Base-by-base conservation (phyloP, 2,797 vertebrate species). In the Syndactyla subalaris region DNA sequence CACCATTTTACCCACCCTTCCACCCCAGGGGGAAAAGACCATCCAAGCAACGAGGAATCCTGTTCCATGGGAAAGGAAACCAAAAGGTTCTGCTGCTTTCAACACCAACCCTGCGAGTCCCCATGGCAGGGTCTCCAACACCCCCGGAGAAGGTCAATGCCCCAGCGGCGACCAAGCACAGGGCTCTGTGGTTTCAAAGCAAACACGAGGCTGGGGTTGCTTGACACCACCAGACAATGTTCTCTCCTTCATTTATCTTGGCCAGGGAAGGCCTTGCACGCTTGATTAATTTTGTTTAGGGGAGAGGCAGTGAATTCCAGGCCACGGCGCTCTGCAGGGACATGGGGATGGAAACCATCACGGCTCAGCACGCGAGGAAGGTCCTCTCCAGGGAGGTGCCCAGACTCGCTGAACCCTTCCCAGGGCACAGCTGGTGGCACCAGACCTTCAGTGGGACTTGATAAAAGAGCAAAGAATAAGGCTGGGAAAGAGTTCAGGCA, bases 401-500 rank as follows among this genome's bases (percentile, higher is more conserved):
- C 46, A 39, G 12, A 14, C 27, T 1, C 5, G 34, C 62, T 57
- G 72, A 68, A 3, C 68, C 63, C 43, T 92, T 68, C 85, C 59
- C 70, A 58, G 26, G 49, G 49, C 49, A 51, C 49, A 51, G 27
- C 49, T 51, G 49, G 26, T 62, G 41, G 7, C 88, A 84, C 66
- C 89, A 58, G 82, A 94, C 77, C 46, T 68, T 55, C 5, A 21
- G 39, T 17, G 19, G 72, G 19, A 38, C 61, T 74, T n/a, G 62
- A 11, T 45, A n/a, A 72, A 79, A 88, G 58, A 21, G 45, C 45
- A 21, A 45, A 45, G 45, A 21, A 21, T 45, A 12, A 45, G 32
- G 68, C 92, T 93, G 93, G 85, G 91, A 94, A 94, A 79, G 88
- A 73, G 43, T 10, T 95, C 61, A 96, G 95, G 95, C 55, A 13